Percentiles rank a stretch among this genome's conserved stretches.
Conservation (phyloP, 2,113 vertebrate species). For the Coracopsis vasa region DNA sequence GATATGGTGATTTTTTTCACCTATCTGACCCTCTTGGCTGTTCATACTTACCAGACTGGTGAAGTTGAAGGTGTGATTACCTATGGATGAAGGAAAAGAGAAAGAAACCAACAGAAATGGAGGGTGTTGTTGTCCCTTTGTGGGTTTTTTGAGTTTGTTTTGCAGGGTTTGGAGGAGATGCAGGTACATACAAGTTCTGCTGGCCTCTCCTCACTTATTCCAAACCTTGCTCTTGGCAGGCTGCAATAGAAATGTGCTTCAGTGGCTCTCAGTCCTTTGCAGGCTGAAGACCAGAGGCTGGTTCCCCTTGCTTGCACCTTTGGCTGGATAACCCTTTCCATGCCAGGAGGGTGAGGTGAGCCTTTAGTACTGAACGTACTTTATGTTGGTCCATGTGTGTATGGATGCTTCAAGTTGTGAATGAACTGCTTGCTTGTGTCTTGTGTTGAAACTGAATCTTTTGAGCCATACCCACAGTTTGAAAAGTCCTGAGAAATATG, state of each 20-base stretch:
- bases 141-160: not conserved
- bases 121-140: not conserved
- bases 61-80: not conserved
- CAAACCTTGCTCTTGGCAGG: not conserved
- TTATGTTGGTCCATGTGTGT: rapidly evolving
- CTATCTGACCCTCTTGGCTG: not conserved
- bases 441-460: not conserved
- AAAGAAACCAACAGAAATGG: not conserved
- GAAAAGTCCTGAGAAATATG: not conserved
- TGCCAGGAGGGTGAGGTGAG: not conserved
- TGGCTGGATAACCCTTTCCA: rapidly evolving
- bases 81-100: not conserved
- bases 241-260: not conserved
- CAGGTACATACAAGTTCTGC: rapidly evolving
- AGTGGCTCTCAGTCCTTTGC: not conserved
- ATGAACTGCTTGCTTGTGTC: rapidly evolving
- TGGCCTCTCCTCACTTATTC: not conserved
- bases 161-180: not conserved
- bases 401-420: not conserved
- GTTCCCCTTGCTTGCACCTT: not conserved
- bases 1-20: not conserved
- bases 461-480: not conserved
- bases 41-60: not conserved
- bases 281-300: not conserved
- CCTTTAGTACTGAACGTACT: rapidly evolving